A percentile compares a stretch with the other conserved stretches of the same genome.
Evolutionary conservation across 2,888 invertebrate species (phyloP).

Genomic region (Pomacea canaliculata): DNA sequence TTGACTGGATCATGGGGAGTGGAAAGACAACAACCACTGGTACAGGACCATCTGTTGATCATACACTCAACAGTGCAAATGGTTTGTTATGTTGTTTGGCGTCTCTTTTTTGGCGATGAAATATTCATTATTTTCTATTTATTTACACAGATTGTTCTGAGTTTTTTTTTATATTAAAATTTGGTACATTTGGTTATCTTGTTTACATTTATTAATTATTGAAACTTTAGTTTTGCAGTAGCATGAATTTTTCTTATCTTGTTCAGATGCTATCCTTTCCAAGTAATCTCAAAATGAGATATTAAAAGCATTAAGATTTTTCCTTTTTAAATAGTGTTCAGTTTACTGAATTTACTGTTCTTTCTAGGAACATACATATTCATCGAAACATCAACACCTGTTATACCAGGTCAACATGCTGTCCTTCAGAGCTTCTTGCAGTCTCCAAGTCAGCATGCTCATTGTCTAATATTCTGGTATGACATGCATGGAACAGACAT

Average conservation of each 20-base stretch:
- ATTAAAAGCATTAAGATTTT: too few species aligned
- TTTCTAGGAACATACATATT: slow-evolving; percentile 71
- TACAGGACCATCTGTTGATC: slow-evolving; percentile 64
- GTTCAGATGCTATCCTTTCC: too few species aligned
- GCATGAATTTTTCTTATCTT: too few species aligned
- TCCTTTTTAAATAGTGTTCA: too few species aligned
- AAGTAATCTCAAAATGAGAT: too few species aligned
- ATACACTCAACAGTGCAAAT: slow-evolving; percentile 55
- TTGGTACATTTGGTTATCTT: too few species aligned
- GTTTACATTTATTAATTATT: too few species aligned
- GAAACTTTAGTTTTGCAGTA: too few species aligned
- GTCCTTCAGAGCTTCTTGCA: slow-evolving; percentile 57
- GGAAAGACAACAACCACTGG: slow-evolving; percentile 34
- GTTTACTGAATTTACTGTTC: neutral
- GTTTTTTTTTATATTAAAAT: too few species aligned
- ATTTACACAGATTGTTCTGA: too few species aligned
- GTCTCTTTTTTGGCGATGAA: too few species aligned
- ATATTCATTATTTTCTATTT: too few species aligned
- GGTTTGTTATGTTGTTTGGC: slow-evolving; percentile 29
- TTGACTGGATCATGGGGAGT: slow-evolving; percentile 50
- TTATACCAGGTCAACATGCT: slow-evolving; percentile 74
- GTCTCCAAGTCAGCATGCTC: slow-evolving; percentile 46
- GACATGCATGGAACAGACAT: slow-evolving; percentile 63
- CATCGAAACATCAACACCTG: slow-evolving; percentile 72
- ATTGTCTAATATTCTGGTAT: slow-evolving; percentile 64